These are phyloP conservation scores for Phaedon cochleariae DNA, from an alignment of 2,888 invertebrate species.

Conservation along the genomic window DNA sequence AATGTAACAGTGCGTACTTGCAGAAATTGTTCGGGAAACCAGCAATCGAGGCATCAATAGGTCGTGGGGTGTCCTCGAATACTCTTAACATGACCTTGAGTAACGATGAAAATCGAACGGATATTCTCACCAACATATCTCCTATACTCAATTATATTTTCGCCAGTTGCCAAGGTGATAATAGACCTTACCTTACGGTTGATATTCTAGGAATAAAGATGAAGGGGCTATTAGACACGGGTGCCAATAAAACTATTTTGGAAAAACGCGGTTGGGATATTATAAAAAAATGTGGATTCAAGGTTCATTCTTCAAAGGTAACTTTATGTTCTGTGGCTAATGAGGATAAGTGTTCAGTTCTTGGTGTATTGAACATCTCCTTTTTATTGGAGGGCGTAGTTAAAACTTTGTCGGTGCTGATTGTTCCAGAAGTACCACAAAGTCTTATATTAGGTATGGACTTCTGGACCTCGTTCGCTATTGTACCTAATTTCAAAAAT, in stretches of 20 bases:
- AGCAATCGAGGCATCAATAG: too few species aligned
- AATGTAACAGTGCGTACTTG: conserved; percentile 4
- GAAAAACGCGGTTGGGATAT: conserved; percentile 15
- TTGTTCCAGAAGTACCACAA: too few species aligned
- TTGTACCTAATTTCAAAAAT: too few species aligned
- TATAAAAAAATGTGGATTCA: neutral
- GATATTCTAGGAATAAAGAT: conserved; percentile 1
- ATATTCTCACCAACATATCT: neutral
- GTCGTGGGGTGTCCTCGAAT: neutral
- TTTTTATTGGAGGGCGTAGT: too few species aligned
- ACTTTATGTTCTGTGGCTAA: neutral
- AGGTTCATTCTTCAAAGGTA: neutral
- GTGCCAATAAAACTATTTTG: conserved; percentile 13
- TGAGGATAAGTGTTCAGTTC: conserved; percentile 5
- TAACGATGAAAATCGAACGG: too few species aligned
- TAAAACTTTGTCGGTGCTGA: too few species aligned
- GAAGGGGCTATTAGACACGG: conserved; percentile 15
- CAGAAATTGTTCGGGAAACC: too few species aligned
- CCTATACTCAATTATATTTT: conserved; percentile 4
- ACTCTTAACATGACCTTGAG: too few species aligned
- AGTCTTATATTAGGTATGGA: too few species aligned
- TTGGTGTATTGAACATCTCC: neutral
- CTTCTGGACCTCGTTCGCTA: too few species aligned
- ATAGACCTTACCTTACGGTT: neutral
- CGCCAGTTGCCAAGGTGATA: conserved; percentile 1